Evolutionary conservation across 2,888 invertebrate species (phyloP), one percentile per base, ranked within the genome.

Genomic region (Amiota mariae): DNA sequence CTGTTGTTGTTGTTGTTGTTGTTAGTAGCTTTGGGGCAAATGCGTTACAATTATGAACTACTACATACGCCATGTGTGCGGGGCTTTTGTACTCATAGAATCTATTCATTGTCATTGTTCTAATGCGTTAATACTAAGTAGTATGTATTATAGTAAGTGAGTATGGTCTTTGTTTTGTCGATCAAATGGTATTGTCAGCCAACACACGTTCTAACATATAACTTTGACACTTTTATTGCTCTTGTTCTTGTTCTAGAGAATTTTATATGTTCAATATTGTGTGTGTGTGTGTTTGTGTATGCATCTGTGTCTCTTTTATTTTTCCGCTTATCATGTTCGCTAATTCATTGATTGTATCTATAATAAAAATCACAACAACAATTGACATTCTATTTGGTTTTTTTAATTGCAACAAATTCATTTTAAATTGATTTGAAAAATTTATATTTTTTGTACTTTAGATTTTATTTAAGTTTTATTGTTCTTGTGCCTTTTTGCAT

Each of bases 211-310:
- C 13, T 11, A 15, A 4, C 47, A 48, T 11, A 18, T 49, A 48
- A 48, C 66, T 68, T 68, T 68, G 67, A 68, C 67, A 68, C 67
- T 68, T 68, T 68, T 68, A 68, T 68, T 68, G 67, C 67, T 51
- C 51, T 63, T 63, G 59, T 59, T 51, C 51, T 63, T 63, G 59
- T 59, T 36, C 36, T 36, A 36, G 36, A 36, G 36, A 36, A 6
- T 6, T 59, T 59, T 59, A 11, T 59, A n/a, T n/a, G 15, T 18
- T 18, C 15, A 10, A 15, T n/a, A 10, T 18, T 20, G 20, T 59
- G 6, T 36, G 36, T 6, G 2, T 2, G 6, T 6, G 36, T 36
- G 36, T 59, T 1, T 12, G 13, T 63, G 11, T 63, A 20, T 20
- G 24, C 54, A 13, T 47, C 24, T 49, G 4, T 54, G 10, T 67